Evolutionary conservation across 2,797 vertebrate genomes (phyloP), one percentile per base, ranked within the genome.

Genomic region (Orientallactaga sibirica): DNA sequence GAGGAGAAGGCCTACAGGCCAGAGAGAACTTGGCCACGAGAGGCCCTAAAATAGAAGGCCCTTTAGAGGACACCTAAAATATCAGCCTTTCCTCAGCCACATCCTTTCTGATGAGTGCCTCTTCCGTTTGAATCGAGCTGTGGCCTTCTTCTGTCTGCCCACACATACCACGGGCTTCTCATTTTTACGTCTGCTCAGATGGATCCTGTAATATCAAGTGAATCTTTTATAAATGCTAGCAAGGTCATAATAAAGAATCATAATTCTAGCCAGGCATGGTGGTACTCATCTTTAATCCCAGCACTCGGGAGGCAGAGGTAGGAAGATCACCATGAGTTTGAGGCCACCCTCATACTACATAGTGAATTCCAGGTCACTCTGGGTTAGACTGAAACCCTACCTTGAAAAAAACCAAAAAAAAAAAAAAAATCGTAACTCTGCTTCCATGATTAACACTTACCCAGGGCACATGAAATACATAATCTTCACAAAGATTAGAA

Each of bases 111-210:
- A 86, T 48, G 3, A 0, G 62, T 62, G 24, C 61, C n/a, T 78
- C 75, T 88, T 90, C 89, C 76, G 68, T 96, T 88, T 90, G 93
- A 91, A 92, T 93, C 0, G 77, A 96, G 73, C 83, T 95, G 94
- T 73, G 93, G 95, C 93, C 85, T 88, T 84, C 71, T 66, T 25
- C 91, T 85, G 91, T 94, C 95, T 96, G 80, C 89, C 93, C 95
- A 48, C 88, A 81, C 2, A n/a, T 85, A 88, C 48, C 68, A 41
- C 33, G 29, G 62, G 24, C 83, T 43, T 86, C 67, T 91, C 84
- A 84, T 22, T 64, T 84, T n/a, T 86, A n/a, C 33, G 12, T 58
- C 29, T 73, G 24, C 48, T 84, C n/a, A 80, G 55, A 66, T 16
- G 7, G 37, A 71, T 64, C 62, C 33, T n/a, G 4, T 41, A 37